phyloP scores from a whole-genome alignment of 2,113 vertebrate genomes.

The Brachypteracias leptosomus region DNA sequence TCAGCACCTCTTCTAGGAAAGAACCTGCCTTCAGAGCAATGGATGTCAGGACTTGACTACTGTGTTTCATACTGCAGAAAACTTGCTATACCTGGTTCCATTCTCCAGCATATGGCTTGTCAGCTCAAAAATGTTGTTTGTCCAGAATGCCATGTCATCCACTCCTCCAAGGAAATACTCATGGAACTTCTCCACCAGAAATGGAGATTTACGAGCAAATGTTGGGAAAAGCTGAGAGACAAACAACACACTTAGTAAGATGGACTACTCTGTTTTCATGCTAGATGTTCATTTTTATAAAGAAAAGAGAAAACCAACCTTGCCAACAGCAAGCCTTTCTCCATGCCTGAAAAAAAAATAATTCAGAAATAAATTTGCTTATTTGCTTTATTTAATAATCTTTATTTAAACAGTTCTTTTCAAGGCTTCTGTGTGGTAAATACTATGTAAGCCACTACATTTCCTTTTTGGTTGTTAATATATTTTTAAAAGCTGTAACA shows the following conservation, averaged over 20 bases:
- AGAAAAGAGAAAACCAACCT: constrained; percentile 57
- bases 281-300: neutral
- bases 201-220: constrained; percentile 75
- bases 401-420: neutral
- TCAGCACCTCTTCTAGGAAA: neutral
- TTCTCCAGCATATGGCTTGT: constrained; percentile 73
- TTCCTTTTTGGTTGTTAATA: neutral
- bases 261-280: neutral
- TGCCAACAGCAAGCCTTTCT: constrained; percentile 71
- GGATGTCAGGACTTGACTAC: neutral
- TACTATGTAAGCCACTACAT: neutral
- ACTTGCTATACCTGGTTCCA: constrained; percentile 70
- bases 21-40: neutral
- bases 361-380: neutral
- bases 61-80: neutral
- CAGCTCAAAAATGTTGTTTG: constrained; percentile 74
- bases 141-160: constrained; percentile 80
- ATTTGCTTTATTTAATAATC: neutral
- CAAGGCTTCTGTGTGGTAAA: neutral
- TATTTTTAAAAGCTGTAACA: neutral
- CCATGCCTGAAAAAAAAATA: constrained; percentile 69
- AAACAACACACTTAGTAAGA: neutral
- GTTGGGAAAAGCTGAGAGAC: constrained; percentile 72
- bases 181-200: constrained; percentile 80
- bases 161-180: constrained; percentile 82